Evolutionary conservation across 2,113 vertebrate genomes (phyloP), one percentile per base, ranked within the genome.

Genomic region (Grammomys dolichurus): DNA sequence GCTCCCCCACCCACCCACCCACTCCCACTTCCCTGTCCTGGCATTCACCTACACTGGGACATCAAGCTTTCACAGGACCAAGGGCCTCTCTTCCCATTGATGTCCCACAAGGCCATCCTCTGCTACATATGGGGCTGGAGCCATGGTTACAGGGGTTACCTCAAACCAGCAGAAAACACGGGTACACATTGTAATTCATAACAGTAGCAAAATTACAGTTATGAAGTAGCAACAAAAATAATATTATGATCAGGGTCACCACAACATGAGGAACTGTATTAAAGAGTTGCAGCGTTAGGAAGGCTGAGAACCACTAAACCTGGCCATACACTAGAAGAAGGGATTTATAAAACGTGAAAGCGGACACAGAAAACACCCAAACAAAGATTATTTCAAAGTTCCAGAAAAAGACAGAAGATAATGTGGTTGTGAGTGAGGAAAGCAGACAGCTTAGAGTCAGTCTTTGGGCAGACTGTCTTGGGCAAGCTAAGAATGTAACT

Each of bases 271-370:
- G 72, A 22, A 73, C n/a, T 73, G 72, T 20, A 40, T 20, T 4
- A 75, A 22, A 75, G 20, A 5, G 20, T 43, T 10, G 19, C 9
- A 22, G 72, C 9, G 20, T 22, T 43, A 75, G 72, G 72, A 24
- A 24, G n/a, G 72, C 0, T 40, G 70, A 40, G n/a, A 10, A 40
- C 19, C n/a, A 9, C 8, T 19, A 63, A 65, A 19, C 24, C 40
- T 28, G 13, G 12, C 26, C 58, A 24, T 24, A 5, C 51, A 22
- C 7, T 40, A 40, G 36, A 84, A 22, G 54, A 94, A 78, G 4
- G 65, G 46, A 86, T 20, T 90, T 93, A 7, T 73, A 77, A 26
- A 95, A 93, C 28, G 20, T 77, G 16, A 92, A 46, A 80, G 46
- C 54, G 8, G 5, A 84, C 1, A 60, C 3, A 67, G 24, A 87